Evolutionary conservation across 37 sponge, comb jelly and placozoan species (phyloP), one percentile per base, ranked within the genome.

Genomic region (Ephydatia muelleri): DNA sequence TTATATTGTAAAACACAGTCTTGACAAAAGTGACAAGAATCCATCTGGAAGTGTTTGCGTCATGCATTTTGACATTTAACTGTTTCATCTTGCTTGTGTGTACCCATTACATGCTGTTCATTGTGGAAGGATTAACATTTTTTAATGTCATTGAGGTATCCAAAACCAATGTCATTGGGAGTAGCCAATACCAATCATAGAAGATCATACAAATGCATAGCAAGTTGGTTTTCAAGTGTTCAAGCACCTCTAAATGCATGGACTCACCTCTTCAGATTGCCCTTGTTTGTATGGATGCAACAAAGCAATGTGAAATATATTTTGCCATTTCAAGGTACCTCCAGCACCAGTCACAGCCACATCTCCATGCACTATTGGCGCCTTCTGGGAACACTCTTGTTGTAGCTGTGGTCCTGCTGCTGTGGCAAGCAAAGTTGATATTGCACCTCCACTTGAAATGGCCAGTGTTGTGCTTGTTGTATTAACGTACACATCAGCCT

Each of bases 401-500:
- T 93, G 90, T 5, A 93, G 32, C 26, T n/a, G 22, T 37, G 47
- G 83, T 4, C 93, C 93, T 21, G 77, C 93, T 48, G 84, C 89
- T 33, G 49, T 85, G 31, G 79, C 48, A 16, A 93, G 37, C 23
- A 79, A 72, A 38, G 49, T 37, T 11, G 89, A 38, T 19, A 93
- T 84, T 27, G 76, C 73, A 14, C 57, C 57, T 34, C 93, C 93
- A 25, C 67, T 38, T 22, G 75, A 70, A 13, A 91, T 79, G 34
- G 83, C 69, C 26, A 93, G 83, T 0, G 82, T 31, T 0, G 2
- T 9, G 38, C 79, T 80, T n/a, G 93, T 80, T 36, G 89, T 85
- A 65, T 93, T 93, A n/a, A 93, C 87, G 47, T 85, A 85, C 9
- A 83, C 89, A 78, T 93, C 86, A 78, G 82, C 93, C 93, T 93